Evolutionary conservation across 2,888 invertebrate genomes (phyloP), one percentile per base, ranked within the genome.

Genomic region (Pristionchus entomophagus): DNA sequence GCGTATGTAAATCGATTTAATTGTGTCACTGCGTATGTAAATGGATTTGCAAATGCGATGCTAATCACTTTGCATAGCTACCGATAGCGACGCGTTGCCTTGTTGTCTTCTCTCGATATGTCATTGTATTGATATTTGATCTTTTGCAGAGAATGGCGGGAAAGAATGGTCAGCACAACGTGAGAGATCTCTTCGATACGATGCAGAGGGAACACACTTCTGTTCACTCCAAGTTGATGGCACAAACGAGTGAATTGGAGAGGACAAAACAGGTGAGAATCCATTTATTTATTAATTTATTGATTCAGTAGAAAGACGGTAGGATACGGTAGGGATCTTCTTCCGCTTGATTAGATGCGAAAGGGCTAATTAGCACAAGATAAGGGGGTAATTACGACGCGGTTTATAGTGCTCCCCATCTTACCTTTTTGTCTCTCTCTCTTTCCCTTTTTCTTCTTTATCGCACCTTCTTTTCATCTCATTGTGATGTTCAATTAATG

Each of bases 61-160:
- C 45, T 45, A 10, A 10, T 6, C 45, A 6, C 45, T 45, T 45
- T 45, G 45, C 45, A n/a, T n/a, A n/a, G n/a, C n/a, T n/a, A n/a
- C n/a, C n/a, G n/a, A n/a, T n/a, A n/a, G n/a, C 45, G 45, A 45
- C 45, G 6, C 45, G 45, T 14, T n/a, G n/a, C n/a, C n/a, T n/a
- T 49, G 49, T 49, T 12, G 49, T 49, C 49, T 49, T 49, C 17
- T 49, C 49, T 17, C n/a, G n/a, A n/a, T n/a, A n/a, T n/a, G n/a
- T n/a, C n/a, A n/a, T n/a, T n/a, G n/a, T n/a, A 2, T n/a, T 69
- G 69, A 69, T 69, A 19, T 77, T 77, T 41, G 41, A 77, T 77
- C 45, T 29, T n/a, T 49, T 78, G 51, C 78, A 78, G 78, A 51
- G 17, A 78, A 78, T 78, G 78, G 41, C 78, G 29, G 49, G 78